Base-by-base conservation (phyloP, 1,140 invertebrate species). In the Caenorhabditis latens region DNA sequence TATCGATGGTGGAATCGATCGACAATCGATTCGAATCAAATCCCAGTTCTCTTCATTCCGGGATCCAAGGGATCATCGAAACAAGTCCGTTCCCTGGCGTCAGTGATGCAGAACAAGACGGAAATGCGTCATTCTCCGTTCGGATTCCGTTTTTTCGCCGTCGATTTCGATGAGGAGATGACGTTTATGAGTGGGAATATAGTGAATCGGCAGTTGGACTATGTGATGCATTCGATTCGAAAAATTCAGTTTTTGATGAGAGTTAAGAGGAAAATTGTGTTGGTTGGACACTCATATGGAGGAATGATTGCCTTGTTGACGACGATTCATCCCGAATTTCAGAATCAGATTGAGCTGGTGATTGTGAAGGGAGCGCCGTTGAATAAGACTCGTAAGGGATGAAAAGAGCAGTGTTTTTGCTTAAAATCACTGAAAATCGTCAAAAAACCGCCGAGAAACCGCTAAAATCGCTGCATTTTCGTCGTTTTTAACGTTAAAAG, bases 91-190 rank as follows among this genome's bases (percentile, higher is more conserved):
- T 85, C 84, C 4, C 21, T 85, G 0, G 84, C 84, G n/a, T 85
- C 84, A 5, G 65, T 85, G 1, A 85, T 85, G 84, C 84, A 75
- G 65, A 85, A 85, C 32, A 85, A 85, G 21, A 85, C 84, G 4
- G 84, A 85, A 75, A 85, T 85, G 84, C 8, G 63, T 32, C 21
- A 40, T 16, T 16, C 84, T 32, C 7, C 7, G 0, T 75, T 85
- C 53, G 40, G 21, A 9, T 53, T 79, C 16, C 84, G 67, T 2
- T 85, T 85, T 21, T 85, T 71, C n/a, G 84, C 84, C n/a, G 46
- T 85, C 4, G 84, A 85, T 75, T 85, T 85, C 43, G 67, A 85
- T 13, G 84, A 85, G 24, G 84, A 85, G 42, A 71, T 75, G 21
- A 71, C 84, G 2, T 71, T 75, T 24, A 5, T 85, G 46, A 85